Evolutionary conservation across 1,140 invertebrate genomes (phyloP).

Genomic region (Drosophila cardini): DNA sequence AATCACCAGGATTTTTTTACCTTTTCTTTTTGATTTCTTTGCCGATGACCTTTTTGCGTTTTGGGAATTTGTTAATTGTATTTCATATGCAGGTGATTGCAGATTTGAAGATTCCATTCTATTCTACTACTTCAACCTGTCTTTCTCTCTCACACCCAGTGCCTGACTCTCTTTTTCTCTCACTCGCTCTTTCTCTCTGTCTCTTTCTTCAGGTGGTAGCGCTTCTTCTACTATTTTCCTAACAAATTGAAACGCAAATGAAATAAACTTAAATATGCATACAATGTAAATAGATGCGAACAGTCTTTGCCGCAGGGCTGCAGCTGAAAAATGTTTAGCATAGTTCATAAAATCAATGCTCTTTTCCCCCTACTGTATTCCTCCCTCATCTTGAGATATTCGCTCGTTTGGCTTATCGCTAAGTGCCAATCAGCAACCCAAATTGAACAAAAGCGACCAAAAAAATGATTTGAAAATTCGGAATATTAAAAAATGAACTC

Average conservation of each 20-base stretch:
- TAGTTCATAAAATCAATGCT: slow-evolving; percentile 37
- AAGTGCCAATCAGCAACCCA: slow-evolving; percentile 52
- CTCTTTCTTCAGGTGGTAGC: slow-evolving; percentile 21
- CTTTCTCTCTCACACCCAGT: neutral
- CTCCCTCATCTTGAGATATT: neutral
- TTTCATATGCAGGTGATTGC: slow-evolving; percentile 62
- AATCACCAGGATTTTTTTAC: neutral
- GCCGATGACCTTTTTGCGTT: neutral
- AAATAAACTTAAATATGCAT: slow-evolving; percentile 78
- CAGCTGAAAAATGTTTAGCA: slow-evolving; percentile 36
- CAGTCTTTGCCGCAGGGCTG: slow-evolving; percentile 11
- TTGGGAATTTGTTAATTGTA: slow-evolving; percentile 69
- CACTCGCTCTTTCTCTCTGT: neutral
- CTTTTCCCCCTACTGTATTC: neutral
- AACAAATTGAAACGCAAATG: slow-evolving; percentile 71
- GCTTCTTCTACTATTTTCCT: slow-evolving; percentile 19
- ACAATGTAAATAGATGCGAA: slow-evolving; percentile 58
- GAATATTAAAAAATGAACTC: neutral
- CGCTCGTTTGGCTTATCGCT: slow-evolving; percentile 32
- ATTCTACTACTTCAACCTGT: neutral
- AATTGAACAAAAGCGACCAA: slow-evolving; percentile 31
- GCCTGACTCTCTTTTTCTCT: neutral
- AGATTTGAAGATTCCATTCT: slow-evolving; percentile 50
- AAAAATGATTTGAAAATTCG: slow-evolving; percentile 1
- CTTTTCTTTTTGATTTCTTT: neutral